A percentile compares a stretch with the other conserved stretches of the same genome.
Evolutionary conservation across 2,888 invertebrate species (phyloP).

Genomic region (Clostera curtula): DNA sequence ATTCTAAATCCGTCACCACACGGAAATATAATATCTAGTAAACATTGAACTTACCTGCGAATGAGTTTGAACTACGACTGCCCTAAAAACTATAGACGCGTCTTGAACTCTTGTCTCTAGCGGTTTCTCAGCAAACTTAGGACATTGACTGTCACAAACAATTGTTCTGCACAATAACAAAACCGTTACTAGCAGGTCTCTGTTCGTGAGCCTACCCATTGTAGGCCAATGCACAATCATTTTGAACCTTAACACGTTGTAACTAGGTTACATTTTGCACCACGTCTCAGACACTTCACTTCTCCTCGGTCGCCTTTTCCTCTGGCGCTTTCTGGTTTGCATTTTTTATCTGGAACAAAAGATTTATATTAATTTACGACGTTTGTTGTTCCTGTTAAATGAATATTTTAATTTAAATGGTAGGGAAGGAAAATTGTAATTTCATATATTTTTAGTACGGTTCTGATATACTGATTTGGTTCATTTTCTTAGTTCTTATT

Average conservation of each 20-base stretch:
- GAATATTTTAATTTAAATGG: too few relatives aligned
- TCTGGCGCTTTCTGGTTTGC: constrained; percentile 57
- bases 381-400: too few relatives aligned
- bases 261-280: constrained; percentile 46
- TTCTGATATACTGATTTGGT: too few relatives aligned
- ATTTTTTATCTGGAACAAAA: constrained; percentile 64
- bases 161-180: constrained; percentile 61
- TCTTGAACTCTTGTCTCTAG: constrained; percentile 71
- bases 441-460: too few relatives aligned
- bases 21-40: too few relatives aligned
- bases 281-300: constrained; percentile 48
- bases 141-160: constrained; percentile 69
- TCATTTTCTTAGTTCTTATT: too few relatives aligned
- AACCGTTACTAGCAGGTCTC: constrained; percentile 51
- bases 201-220: constrained; percentile 42
- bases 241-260: constrained; percentile 29
- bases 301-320: constrained; percentile 48
- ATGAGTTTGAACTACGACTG: constrained; percentile 62
- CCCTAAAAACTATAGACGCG: constrained; percentile 72
- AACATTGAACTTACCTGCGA: constrained; percentile 45
- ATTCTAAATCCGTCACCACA: too few relatives aligned
- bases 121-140: constrained; percentile 66
- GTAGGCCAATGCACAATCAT: constrained; percentile 42
- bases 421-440: too few relatives aligned
- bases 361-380: constrained; percentile 13